A percentile compares a stretch with the other conserved stretches of the same genome.
Conservation (phyloP, 2,888 invertebrate genomes). For the Pterostichus niger region DNA sequence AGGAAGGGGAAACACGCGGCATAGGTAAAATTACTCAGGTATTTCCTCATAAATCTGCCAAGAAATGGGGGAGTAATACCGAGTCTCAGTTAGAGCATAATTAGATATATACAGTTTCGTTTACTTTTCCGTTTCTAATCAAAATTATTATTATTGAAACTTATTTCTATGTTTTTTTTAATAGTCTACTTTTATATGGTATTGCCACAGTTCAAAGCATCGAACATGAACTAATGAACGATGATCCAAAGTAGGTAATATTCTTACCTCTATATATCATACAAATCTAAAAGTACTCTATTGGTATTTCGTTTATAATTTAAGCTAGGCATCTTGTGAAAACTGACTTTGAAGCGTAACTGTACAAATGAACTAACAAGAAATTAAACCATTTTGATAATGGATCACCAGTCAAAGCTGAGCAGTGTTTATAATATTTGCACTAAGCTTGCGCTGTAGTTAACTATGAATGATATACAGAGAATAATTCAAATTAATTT, state of each 20-base stretch:
- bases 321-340: conserved; percentile 34
- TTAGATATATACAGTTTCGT: background rate
- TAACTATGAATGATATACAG: conserved; percentile 14
- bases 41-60: conserved; percentile 77
- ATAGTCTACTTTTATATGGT: no score
- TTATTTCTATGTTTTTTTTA: no score
- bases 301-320: conserved; percentile 7
- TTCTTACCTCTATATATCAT: conserved; percentile 2
- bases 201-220: no score
- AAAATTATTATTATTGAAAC: no score
- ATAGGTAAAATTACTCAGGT: conserved; percentile 91
- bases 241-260: background rate
- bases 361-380: conserved; percentile 20
- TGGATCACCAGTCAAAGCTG: conserved; percentile 38
- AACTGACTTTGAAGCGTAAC: conserved; percentile 14
- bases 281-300: conserved; percentile 13
- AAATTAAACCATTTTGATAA: conserved; percentile 13
- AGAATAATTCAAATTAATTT: conserved; percentile 14
- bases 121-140: no score
- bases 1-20: conserved; percentile 92
- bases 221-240: no score
- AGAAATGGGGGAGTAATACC: conserved; percentile 25
- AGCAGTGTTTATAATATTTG: conserved; percentile 48
- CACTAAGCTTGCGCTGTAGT: conserved; percentile 38
- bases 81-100: conserved; percentile 39